Evolutionary conservation across 2,888 invertebrate genomes (phyloP).

Genomic region (Mallateleia sp.): DNA sequence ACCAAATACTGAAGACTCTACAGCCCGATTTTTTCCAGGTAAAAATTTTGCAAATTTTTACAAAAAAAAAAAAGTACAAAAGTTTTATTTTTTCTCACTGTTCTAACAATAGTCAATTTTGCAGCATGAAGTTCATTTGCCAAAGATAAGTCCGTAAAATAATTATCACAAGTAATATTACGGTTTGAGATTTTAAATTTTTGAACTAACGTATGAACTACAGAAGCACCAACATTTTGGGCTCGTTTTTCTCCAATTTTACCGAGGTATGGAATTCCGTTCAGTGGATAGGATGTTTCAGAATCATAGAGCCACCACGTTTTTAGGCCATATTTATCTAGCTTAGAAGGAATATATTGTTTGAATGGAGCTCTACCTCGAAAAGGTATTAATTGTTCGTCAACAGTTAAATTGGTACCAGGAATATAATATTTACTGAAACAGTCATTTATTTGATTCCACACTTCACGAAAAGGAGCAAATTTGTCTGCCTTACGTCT

Average conservation of each 20-base stretch:
- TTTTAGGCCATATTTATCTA: conserved; percentile 16
- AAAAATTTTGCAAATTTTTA: too few relatives aligned
- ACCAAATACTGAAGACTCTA: too few relatives aligned
- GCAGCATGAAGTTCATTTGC: not conserved
- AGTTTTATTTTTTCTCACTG: too few relatives aligned
- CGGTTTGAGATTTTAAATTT: not conserved
- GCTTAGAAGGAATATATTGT: conserved; percentile 16
- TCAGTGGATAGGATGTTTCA: not conserved
- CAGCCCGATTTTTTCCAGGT: too few relatives aligned
- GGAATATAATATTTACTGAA: conserved; percentile 29
- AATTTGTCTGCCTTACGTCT: conserved; percentile 6
- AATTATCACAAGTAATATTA: not conserved
- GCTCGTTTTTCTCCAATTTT: conserved; percentile 3
- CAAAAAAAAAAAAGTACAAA: too few relatives aligned
- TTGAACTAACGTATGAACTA: conserved; percentile 1
- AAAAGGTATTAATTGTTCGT: conserved; percentile 15
- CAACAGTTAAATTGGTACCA: conserved; percentile 6
- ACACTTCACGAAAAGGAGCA: conserved; percentile 4
- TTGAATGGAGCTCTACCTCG: conserved; percentile 12
- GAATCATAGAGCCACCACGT: not conserved
- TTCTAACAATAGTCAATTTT: conserved; percentile 6
- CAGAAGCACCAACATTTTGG: not conserved
- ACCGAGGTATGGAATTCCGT: conserved; percentile 25
- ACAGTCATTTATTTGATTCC: not conserved
- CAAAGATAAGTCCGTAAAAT: not conserved